A percentile compares a stretch with the other conserved stretches of the same genome.
These are phyloP conservation scores for Austrofundulus limnaeus DNA, from an alignment of 2,113 vertebrate species.

Conservation along the genomic window DNA sequence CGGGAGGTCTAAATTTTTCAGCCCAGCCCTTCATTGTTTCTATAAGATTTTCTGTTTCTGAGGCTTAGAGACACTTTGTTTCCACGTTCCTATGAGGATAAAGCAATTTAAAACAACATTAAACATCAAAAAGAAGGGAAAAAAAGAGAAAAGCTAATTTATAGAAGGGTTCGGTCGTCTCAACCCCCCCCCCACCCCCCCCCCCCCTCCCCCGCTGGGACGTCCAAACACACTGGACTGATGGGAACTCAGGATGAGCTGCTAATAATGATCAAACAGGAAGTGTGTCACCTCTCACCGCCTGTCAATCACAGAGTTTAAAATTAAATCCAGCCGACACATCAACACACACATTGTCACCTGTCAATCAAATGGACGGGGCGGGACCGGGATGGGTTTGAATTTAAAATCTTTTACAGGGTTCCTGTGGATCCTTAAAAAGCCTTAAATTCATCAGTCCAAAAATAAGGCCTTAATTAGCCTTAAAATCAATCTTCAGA, in stretches of 20 bases:
- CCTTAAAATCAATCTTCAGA: no score
- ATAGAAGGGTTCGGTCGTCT: not conserved
- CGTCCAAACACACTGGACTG: slow-evolving; percentile 1
- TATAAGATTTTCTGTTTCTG: not conserved
- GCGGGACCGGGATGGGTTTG: not conserved
- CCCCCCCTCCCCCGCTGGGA: slow-evolving; percentile 9
- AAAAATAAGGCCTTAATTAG: no score
- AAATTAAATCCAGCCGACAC: slow-evolving; percentile 51
- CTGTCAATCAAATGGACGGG: slow-evolving; percentile 12
- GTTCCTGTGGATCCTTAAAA: no score
- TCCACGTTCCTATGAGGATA: not conserved
- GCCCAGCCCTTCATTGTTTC: not conserved
- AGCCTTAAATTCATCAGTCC: no score
- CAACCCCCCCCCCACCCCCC: no score
- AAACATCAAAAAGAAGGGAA: not conserved
- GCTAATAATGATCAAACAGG: slow-evolving; percentile 52
- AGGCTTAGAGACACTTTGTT: not conserved
- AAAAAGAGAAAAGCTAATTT: not conserved
- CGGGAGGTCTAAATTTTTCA: not conserved
- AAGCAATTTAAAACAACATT: not conserved
- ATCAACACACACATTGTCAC: slow-evolving; percentile 1
- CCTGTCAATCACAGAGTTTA: slow-evolving; percentile 48
- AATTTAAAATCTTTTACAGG: not conserved
- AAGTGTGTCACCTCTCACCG: slow-evolving; percentile 42
- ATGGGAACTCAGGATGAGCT: slow-evolving; percentile 41